Evolutionary conservation across 2,113 vertebrate species (phyloP).

Genomic region (Nothoprocta perdicaria): DNA sequence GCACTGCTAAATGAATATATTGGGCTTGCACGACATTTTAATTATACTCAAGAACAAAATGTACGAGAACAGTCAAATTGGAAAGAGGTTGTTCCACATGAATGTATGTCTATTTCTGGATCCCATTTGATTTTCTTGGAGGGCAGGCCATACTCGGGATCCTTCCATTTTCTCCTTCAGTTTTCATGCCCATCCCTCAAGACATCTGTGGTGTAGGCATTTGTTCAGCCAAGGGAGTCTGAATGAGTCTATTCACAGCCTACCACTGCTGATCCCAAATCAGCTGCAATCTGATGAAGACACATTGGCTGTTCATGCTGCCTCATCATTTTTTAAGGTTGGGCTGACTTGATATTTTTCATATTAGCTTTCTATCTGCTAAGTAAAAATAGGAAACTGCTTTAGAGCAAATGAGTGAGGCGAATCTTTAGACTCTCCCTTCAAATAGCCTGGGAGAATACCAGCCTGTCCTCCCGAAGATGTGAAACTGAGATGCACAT

Average conservation of each 20-base stretch:
- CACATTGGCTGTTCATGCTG: neutral
- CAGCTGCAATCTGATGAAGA: neutral
- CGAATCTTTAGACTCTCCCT: neutral
- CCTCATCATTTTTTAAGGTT: neutral
- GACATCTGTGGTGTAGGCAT: neutral
- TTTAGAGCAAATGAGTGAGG: neutral
- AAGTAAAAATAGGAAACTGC: neutral
- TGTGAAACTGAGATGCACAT: neutral
- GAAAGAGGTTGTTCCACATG: neutral
- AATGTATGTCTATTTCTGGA: neutral
- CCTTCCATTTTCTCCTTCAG: conserved; percentile 7
- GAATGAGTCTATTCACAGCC: neutral
- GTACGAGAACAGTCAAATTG: neutral
- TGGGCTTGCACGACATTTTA: neutral
- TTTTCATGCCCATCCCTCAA: conserved; percentile 1
- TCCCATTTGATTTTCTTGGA: neutral
- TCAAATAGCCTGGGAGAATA: neutral
- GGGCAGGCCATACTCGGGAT: neutral
- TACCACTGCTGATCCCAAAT: neutral
- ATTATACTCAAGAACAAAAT: neutral
- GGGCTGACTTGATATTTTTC: neutral
- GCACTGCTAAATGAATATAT: neutral
- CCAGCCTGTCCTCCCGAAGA: neutral
- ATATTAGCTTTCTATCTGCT: neutral
- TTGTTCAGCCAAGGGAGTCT: conserved; percentile 17